Evolutionary conservation across 92 coral and sea anemone species (phyloP), one percentile per base, ranked within the genome.

Genomic region (Actinostola sp.): DNA sequence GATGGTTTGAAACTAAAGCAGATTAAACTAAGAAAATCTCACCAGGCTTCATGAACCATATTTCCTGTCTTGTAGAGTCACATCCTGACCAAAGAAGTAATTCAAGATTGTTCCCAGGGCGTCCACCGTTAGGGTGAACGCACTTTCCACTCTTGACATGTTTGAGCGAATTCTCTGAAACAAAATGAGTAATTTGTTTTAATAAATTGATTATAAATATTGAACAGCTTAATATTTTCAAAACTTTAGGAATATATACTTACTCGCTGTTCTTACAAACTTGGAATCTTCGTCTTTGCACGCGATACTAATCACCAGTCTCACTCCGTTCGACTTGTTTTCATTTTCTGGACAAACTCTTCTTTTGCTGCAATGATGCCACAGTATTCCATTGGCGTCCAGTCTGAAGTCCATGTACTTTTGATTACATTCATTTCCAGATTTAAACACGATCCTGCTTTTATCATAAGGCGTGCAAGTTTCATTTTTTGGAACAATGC

Each of bases 11-110:
- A 36, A 19, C 3, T 17, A 17, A 64, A 64, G 21, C 58, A 2
- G 32, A 5, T 17, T 34, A 43, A 67, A 38, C 11, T 21, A 19
- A 33, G 2, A 21, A 45, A 66, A 8, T 12, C 72, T 60, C 44
- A 84, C 89, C 89, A 58, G 72, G 89, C 41, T 75, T 82, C 74
- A 58, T 56, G 41, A 90, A 73, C 87, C 89, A 87, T 10, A 82
- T 1, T 44, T 90, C 84, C 4, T 71, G 77, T 61, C 86, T 49
- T n/a, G 29, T 17, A 2, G 0, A 16, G 49, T 86, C 85, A 54
- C 92, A 88, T 17, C 81, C 78, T 9, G 53, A 35, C 83, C 83
- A 75, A 11, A 89, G 29, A 1, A 85, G 49, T 61, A 80, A 34
- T 28, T 72, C 49, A 50, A 77, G 61, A 42, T 55, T 63, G 28